phyloP scores from a whole-genome alignment of 2,113 vertebrate genomes.

The Pluvialis apricaria region DNA sequence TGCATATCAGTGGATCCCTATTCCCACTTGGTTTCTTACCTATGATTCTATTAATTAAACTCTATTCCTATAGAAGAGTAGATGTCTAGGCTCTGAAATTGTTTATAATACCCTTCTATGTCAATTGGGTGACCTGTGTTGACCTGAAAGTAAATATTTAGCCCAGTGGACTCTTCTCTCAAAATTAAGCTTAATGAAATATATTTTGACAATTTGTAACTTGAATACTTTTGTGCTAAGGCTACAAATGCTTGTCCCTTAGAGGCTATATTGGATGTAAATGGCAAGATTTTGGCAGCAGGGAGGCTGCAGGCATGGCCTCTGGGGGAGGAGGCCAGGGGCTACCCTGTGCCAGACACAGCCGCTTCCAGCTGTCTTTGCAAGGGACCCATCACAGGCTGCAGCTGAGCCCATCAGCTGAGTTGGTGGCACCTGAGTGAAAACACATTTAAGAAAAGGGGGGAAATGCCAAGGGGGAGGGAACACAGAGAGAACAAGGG shows the following conservation, averaged over 20 bases:
- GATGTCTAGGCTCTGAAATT: background rate
- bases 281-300: background rate
- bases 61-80: background rate
- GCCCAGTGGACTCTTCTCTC: background rate
- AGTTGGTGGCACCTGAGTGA: background rate
- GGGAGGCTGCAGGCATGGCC: background rate
- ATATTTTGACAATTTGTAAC: background rate
- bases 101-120: background rate
- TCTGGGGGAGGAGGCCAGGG: background rate
- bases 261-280: background rate
- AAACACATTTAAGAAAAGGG: background rate
- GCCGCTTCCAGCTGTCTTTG: background rate
- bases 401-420: background rate
- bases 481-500: fast-evolving
- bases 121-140: background rate
- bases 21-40: background rate
- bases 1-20: background rate
- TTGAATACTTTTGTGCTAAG: background rate
- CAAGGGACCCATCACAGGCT: background rate
- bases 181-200: background rate
- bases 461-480: background rate
- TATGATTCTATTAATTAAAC: background rate
- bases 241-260: background rate
- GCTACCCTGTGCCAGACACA: background rate
- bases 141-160: background rate